Conservation (phyloP, 2,888 invertebrate genomes). For the Polylopha cassiicola region DNA sequence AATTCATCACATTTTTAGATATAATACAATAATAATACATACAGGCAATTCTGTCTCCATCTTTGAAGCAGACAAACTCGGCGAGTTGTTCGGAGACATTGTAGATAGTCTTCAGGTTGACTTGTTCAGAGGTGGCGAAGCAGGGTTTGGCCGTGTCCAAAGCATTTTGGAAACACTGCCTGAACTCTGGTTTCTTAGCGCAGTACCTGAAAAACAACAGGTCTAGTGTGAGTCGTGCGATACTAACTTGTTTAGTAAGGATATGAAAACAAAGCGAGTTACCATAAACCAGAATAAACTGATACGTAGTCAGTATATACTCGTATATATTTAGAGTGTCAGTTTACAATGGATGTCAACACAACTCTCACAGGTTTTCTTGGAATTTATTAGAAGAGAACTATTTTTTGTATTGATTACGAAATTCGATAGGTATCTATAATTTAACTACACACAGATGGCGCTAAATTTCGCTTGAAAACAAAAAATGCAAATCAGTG, state of each 20-base stretch:
- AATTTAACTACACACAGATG: no score
- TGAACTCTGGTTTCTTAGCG: conserved; percentile 60
- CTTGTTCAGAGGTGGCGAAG: conserved; percentile 78
- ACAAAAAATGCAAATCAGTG: no score
- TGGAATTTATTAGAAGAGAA: no score
- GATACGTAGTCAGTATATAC: no score
- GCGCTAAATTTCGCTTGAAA: no score
- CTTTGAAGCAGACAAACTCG: conserved; percentile 86
- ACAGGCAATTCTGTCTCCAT: conserved; percentile 89
- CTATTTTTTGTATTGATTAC: no score
- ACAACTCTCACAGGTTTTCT: no score
- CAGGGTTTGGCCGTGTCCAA: conserved; percentile 73
- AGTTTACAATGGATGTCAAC: no score
- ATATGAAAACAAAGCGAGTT: no score
- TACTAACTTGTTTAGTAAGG: conserved; percentile 81
- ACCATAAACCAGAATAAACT: no score
- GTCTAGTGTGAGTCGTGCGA: background rate
- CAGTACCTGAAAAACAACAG: conserved; percentile 51
- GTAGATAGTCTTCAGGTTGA: conserved; percentile 77
- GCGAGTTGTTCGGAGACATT: conserved; percentile 83
- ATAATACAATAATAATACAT: conserved; percentile 43
- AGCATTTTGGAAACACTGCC: conserved; percentile 46
- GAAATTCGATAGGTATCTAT: no score
- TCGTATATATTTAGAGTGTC: no score
- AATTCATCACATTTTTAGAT: background rate